A percentile compares a stretch with the other conserved stretches of the same genome.
Evolutionary conservation across 2,113 vertebrate genomes (phyloP).

Genomic region (Odontesthes bonariensis): DNA sequence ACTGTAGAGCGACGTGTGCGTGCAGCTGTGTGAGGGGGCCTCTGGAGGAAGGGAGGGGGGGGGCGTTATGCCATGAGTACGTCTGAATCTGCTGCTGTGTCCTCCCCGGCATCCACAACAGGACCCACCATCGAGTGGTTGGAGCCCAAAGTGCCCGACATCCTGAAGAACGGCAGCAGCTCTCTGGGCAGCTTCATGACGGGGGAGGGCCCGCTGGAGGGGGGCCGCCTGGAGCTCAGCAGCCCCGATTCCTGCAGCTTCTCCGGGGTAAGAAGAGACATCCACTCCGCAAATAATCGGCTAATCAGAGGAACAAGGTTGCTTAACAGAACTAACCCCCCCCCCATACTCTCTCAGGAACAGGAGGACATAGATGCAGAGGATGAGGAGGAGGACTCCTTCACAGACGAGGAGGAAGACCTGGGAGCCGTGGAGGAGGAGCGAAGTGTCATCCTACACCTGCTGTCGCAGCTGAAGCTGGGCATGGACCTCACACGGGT

Average conservation of each 20-base stretch:
- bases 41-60: constrained; percentile 24
- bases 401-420: constrained; percentile 90
- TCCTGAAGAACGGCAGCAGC: constrained; percentile 92
- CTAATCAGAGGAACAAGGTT: too few relatives aligned
- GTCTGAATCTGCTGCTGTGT: constrained; percentile 85
- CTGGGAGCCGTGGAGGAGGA: constrained; percentile 95
- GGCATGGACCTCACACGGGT: constrained; percentile 99
- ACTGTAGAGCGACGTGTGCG: constrained; percentile 8
- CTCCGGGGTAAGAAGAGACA: constrained; percentile 86
- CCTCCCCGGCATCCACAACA: constrained; percentile 76
- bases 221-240: constrained; percentile 83
- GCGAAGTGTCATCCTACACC: constrained; percentile 96
- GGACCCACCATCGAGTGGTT: constrained; percentile 95
- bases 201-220: constrained; percentile 83
- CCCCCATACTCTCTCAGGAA: constrained; percentile 79
- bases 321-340: neutral
- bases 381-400: constrained; percentile 91
- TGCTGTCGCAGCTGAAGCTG: constrained; percentile 97
- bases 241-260: constrained; percentile 85
- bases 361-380: constrained; percentile 91
- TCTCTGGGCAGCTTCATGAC: constrained; percentile 83
- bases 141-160: constrained; percentile 93
- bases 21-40: constrained; percentile 35
- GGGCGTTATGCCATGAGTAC: constrained; percentile 83
- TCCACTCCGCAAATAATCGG: too few relatives aligned